Base-by-base conservation (phyloP, 92 coral and sea anemone species). In the Epizoanthus stellaris region DNA sequence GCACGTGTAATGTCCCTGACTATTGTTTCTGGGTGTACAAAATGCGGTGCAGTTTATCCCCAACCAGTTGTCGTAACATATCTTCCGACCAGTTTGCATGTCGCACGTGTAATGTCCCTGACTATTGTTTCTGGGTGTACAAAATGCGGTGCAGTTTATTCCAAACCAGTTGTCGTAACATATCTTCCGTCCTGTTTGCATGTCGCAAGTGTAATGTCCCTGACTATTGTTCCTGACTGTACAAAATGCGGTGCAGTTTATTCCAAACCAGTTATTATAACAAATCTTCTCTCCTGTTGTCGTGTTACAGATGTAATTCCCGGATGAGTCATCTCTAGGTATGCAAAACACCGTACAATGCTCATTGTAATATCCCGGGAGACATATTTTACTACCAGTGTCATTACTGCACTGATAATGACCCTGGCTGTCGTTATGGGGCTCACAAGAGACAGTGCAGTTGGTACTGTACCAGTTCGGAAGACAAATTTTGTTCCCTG, bases 151-250 rank as follows among this genome's bases (percentile, higher is more conserved):
- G 61, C 98, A 95, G 40, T 85, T 81, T 5, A 43, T 21, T 2
- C 90, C 93, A 73, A 87, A 91, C 98, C 98, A 95, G 75, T 85
- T 49, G n/a, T 82, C 63, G 12, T 74, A 70, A 49, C 98, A 95
- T 1, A 81, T 58, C 20, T 83, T 95, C 5, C 13, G 64, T 4
- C 98, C 98, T 19, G 92, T 82, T 3, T 12, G 40, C 11, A 16
- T 15, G 23, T 80, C 71, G 75, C 98, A 95, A n/a, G 42, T 86
- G 80, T 86, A 94, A 61, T 89, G 92, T 0, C 90, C 91, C 5
- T 6, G 21, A 0, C 54, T 16, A 56, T 88, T 91, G 68, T 89
- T 71, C 38, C 60, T 86, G 2, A 87, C 23, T 11, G 43, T 30
- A 68, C 98, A 95, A 58, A 64, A 76, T 9, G 77, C 87, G 14